Base-by-base conservation (phyloP, 2,888 invertebrate genomes). In the Acronicta alni region DNA sequence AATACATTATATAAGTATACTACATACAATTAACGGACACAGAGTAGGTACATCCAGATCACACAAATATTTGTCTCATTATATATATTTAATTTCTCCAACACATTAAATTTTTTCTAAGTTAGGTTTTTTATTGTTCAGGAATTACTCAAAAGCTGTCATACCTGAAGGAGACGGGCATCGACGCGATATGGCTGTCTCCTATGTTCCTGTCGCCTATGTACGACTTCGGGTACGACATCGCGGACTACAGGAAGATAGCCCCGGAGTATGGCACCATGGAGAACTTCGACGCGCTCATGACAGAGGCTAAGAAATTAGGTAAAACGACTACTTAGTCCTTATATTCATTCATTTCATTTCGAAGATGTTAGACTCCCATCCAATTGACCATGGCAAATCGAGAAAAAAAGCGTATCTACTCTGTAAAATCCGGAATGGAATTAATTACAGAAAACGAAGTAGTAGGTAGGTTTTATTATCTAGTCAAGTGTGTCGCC, bases 211-310 rank as follows among this genome's bases (percentile, higher is more conserved):
- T 93, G 39, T 97, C 97, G 0, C 97, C 97, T 0, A 96, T 97
- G 96, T 94, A 95, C 15, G 97, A 97, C 85, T 96, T 96, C 80
- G 97, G 97, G 0, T 97, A 97, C 80, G 97, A 97, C 79, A 96
- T 97, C 60, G 89, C 96, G 0, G 95, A 97, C 86, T 97, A 96
- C 82, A 93, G 88, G 2, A 90, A 92, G 16, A 95, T 97, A 41
- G 96, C 97, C 15, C 92, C 95, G 0, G 93, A 96, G 48, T 97
- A 96, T 81, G 97, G 97, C 0, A 96, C 95, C 0, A 95, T 97
- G 94, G 87, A 89, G 0, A 97, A 97, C 83, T 97, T 97, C 74
- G 95, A 96, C 16, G 84, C 86, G 0, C 84, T 96, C 12, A 85
- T 96, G 67, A 77, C 72, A 0, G 89, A 89, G 48, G 94, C 96